Evolutionary conservation across 2,797 vertebrate genomes (phyloP).

Genomic region (Odontamblyopus rebecca): DNA sequence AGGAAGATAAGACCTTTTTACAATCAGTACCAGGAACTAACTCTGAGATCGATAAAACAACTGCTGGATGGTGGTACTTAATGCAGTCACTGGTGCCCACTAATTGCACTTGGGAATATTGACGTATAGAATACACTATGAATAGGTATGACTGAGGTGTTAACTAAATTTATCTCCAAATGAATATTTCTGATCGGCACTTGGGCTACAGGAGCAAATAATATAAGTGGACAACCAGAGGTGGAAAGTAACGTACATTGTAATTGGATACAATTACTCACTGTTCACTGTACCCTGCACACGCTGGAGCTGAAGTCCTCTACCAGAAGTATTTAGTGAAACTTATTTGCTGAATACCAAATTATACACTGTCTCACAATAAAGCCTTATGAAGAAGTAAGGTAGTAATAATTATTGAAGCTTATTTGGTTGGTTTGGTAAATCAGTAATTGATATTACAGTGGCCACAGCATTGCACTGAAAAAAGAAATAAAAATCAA

Average conservation of each 20-base stretch:
- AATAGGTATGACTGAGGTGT: constrained; percentile 1
- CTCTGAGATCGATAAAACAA: neutral
- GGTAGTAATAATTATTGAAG: too few species aligned
- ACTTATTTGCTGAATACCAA: too few species aligned
- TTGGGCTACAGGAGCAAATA: neutral
- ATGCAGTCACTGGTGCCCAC: constrained; percentile 11
- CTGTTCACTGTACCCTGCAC: too few species aligned
- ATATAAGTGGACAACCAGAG: neutral
- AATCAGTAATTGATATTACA: too few species aligned
- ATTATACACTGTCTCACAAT: too few species aligned
- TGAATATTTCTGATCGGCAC: neutral
- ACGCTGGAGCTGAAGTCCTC: too few species aligned
- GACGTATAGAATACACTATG: neutral
- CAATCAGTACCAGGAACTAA: constrained; percentile 14
- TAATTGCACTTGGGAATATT: constrained; percentile 7
- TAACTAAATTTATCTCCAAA: neutral
- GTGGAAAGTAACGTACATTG: neutral
- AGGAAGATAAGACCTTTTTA: constrained; percentile 13
- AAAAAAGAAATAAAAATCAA: too few species aligned
- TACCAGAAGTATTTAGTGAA: too few species aligned
- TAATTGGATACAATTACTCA: too few species aligned
- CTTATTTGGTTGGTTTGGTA: too few species aligned
- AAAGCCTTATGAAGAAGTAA: too few species aligned
- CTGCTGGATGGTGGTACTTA: constrained; percentile 1
- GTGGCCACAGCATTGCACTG: too few species aligned